These are phyloP conservation scores for Lepus europaeus DNA, from an alignment of 2,113 vertebrate species.

Conservation along the genomic window DNA sequence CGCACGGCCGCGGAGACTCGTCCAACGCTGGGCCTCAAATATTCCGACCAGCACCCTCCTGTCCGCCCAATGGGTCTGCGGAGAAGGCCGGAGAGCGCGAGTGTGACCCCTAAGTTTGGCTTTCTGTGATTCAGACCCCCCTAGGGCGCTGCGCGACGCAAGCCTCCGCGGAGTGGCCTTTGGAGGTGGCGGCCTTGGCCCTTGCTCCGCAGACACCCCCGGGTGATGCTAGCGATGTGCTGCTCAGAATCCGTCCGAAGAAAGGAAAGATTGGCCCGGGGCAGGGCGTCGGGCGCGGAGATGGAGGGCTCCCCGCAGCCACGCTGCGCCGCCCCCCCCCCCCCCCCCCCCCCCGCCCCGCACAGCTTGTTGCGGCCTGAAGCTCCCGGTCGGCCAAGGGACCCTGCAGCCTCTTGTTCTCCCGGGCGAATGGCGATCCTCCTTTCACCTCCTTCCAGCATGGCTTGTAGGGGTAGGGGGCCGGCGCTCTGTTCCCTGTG, in stretches of 20 bases:
- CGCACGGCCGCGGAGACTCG: neutral
- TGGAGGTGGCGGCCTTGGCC: neutral
- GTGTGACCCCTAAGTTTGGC: neutral
- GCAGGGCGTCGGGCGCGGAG: neutral
- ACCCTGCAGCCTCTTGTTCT: neutral
- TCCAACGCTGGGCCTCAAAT: neutral
- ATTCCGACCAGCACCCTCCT: neutral
- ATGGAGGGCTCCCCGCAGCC: neutral
- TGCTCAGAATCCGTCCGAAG: neutral
- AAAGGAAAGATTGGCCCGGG: neutral
- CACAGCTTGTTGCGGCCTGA: neutral
- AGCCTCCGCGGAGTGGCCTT: neutral
- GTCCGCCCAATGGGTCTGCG: neutral
- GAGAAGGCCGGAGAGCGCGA: neutral
- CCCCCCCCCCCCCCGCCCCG: neutral
- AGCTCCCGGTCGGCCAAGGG: neutral
- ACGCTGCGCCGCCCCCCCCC: conserved; percentile 63
- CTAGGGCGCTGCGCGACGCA: conserved; percentile 1
- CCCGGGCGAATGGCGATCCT: neutral
- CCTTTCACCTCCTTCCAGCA: neutral
- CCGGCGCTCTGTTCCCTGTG: too few species aligned
- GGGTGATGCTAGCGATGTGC: neutral
- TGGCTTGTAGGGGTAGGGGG: neutral
- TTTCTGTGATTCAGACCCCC: conserved; percentile 76
- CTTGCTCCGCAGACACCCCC: neutral